These are phyloP conservation scores for Corythoichthys haematopterus DNA, from an alignment of 2,113 vertebrate species.

Conservation along the genomic window DNA sequence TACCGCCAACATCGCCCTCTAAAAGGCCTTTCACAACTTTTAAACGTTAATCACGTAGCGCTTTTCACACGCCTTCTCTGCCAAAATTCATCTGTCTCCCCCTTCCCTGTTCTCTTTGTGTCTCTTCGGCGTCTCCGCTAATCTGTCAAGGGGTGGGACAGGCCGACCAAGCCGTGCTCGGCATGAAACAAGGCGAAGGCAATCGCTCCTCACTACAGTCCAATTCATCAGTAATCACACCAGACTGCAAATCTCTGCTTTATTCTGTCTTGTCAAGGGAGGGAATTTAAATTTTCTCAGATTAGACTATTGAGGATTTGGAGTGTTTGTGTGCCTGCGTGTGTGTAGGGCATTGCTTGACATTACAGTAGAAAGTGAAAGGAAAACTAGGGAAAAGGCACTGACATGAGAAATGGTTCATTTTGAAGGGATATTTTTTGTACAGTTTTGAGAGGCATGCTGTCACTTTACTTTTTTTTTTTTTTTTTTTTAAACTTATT, in stretches of 20 bases:
- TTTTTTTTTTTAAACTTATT: not conserved
- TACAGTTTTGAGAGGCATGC: slow-evolving; percentile 6
- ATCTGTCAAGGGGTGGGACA: slow-evolving; percentile 26
- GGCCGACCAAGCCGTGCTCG: slow-evolving; percentile 22
- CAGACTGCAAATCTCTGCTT: slow-evolving; percentile 12
- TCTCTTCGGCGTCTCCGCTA: slow-evolving; percentile 24
- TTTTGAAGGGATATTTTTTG: slow-evolving; percentile 17
- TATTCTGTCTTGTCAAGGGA: slow-evolving; percentile 10
- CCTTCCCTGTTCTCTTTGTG: slow-evolving; percentile 5
- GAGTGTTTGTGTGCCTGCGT: not conserved
- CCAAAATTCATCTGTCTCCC: slow-evolving; percentile 5
- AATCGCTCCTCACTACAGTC: slow-evolving; percentile 14
- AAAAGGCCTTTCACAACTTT: slow-evolving; percentile 1
- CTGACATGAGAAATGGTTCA: slow-evolving; percentile 28
- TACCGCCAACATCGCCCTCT: slow-evolving; percentile 8
- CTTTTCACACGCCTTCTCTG: slow-evolving; percentile 15
- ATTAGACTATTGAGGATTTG: slow-evolving; percentile 7
- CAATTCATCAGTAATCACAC: slow-evolving; percentile 22
- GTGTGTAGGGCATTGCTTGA: not conserved
- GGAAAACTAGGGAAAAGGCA: not conserved
- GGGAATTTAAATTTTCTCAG: slow-evolving; percentile 4
- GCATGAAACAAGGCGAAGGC: slow-evolving; percentile 23
- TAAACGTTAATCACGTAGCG: not conserved
- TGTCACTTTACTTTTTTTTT: slow-evolving; percentile 10
- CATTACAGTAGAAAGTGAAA: slow-evolving; percentile 11